Evolutionary conservation across 2,113 vertebrate genomes (phyloP).

Genomic region (Bubo bubo): DNA sequence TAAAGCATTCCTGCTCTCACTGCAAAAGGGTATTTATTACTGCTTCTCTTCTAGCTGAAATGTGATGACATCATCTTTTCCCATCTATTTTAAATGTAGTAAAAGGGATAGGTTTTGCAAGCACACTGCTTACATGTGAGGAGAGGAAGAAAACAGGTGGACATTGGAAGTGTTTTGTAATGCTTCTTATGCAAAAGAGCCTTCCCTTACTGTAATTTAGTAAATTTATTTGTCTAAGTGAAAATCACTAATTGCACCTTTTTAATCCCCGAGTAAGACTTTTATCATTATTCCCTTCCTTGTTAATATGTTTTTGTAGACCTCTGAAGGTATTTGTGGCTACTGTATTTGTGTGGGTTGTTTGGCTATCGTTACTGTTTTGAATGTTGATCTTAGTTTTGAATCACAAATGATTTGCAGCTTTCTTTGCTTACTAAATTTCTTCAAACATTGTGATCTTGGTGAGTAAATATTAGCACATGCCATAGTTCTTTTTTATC

Average conservation of each 20-base stretch:
- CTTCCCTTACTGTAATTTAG: background rate
- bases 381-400: background rate
- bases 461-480: background rate
- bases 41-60: background rate
- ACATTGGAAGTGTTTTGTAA: background rate
- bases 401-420: background rate
- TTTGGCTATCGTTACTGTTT: background rate
- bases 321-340: background rate
- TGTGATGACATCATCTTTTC: background rate
- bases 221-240: background rate
- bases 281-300: background rate
- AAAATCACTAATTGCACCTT: background rate
- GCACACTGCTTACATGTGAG: background rate
- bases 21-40: conserved; percentile 24
- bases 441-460: background rate
- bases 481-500: background rate
- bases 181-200: background rate
- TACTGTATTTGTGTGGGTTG: background rate
- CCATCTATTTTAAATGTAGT: background rate
- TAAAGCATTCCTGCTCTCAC: conserved; percentile 6
- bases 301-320: background rate
- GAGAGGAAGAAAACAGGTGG: background rate
- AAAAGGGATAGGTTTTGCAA: background rate
- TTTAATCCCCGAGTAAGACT: background rate
- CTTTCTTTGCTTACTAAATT: background rate